Base-by-base conservation (phyloP, 2,113 vertebrate species). In the Odontesthes bonariensis region DNA sequence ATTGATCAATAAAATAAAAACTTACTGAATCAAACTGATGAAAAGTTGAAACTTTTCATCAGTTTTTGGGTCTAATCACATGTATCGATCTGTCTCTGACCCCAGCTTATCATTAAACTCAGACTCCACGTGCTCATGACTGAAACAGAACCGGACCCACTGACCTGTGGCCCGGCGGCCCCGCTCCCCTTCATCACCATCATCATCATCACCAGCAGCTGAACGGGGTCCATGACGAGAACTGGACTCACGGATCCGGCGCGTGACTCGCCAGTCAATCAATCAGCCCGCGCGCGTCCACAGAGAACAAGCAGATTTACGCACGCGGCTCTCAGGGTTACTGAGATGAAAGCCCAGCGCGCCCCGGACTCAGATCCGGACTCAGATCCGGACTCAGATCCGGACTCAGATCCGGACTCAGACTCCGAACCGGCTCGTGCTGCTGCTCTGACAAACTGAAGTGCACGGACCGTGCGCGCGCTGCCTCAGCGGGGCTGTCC, bases 401-500 rank as follows among this genome's bases (percentile, higher is more conserved):
- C n/a, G n/a, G n/a, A n/a, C n/a, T n/a, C n/a, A n/a, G n/a, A n/a
- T n/a, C n/a, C n/a, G n/a, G n/a, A n/a, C n/a, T n/a, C 33, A 23
- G n/a, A 53, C 31, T 63, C 27, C 22, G 68, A 58, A 52, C 31
- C 83, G n/a, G 76, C 57, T 35, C 56, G 63, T 38, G 38, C 42
- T 16, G 23, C 42, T 77, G 31, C 1, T 51, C 23, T 11, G 46
- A 51, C 64, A 62, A 71, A 85, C 49, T 87, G 82, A 84, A 82
- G 17, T 86, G 82, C 66, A 51, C 62, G 32, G 65, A 70, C 57
- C 10, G 76, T 23, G 62, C 59, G 73, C 58, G 82, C 63, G 54
- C 59, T 77, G 65, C 80, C 69, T 80, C 72, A 4, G 79, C 17
- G 69, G 75, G 63, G 69, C 55, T 22, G 55, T 27, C 68, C 80